These are phyloP conservation scores for Cerastis leucographa DNA, from an alignment of 2,888 invertebrate species.

Conservation along the genomic window DNA sequence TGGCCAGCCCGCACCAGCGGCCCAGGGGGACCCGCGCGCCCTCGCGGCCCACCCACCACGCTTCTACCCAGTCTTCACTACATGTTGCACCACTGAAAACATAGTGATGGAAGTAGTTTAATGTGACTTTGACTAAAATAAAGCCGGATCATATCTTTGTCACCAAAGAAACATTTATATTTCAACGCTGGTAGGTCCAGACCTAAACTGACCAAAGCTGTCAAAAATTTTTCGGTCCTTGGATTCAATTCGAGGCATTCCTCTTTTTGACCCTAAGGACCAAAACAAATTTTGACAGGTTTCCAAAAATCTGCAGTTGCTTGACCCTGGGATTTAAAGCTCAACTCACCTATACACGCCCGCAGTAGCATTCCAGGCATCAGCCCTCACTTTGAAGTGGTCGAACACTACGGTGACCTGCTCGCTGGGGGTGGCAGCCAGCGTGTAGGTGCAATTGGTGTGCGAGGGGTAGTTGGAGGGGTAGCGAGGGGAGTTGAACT, in stretches of 20 bases:
- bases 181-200: background rate
- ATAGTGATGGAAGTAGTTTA: background rate
- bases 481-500: conserved; percentile 98
- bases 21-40: conserved; percentile 96
- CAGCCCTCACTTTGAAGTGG: conserved; percentile 97
- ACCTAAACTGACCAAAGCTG: background rate
- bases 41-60: conserved; percentile 97
- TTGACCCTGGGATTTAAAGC: background rate
- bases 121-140: background rate
- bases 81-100: conserved; percentile 93
- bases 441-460: conserved; percentile 98
- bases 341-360: conserved; percentile 84
- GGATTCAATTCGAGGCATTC: too few relatives aligned
- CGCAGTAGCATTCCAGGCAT: conserved; percentile 94
- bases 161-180: background rate
- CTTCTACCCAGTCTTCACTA: conserved; percentile 98
- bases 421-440: conserved; percentile 96
- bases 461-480: conserved; percentile 99
- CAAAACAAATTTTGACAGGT: background rate
- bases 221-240: background rate
- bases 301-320: background rate
- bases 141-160: background rate
- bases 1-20: conserved; percentile 97
- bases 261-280: background rate
- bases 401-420: conserved; percentile 97